These are phyloP conservation scores for Ceryle rudis DNA, from an alignment of 2,797 vertebrate species.

Conservation along the genomic window DNA sequence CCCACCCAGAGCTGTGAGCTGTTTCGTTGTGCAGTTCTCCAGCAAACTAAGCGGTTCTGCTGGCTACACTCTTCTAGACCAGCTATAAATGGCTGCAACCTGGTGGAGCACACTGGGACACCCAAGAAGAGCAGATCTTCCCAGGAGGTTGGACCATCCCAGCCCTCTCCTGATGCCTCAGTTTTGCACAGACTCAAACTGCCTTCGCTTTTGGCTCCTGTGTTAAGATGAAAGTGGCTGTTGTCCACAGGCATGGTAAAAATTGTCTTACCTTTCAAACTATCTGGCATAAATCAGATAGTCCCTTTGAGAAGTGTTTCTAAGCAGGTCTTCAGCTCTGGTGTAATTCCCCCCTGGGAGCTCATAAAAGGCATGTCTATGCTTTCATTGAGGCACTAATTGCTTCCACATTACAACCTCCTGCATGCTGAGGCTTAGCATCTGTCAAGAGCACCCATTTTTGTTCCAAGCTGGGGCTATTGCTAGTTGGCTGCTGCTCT, in stretches of 20 bases:
- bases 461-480: not conserved
- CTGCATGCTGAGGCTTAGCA: not conserved
- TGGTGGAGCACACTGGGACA: not conserved
- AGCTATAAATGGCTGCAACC: not conserved
- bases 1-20: rapidly evolving
- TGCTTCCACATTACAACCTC: not conserved
- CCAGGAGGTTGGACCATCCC: not conserved
- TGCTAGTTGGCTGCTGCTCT: not conserved
- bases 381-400: not conserved
- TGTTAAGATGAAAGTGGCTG: not conserved
- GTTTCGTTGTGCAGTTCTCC: not conserved
- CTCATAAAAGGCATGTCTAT: not conserved
- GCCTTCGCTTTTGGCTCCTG: not conserved
- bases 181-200: not conserved
- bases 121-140: not conserved
- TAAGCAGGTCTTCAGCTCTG: not conserved
- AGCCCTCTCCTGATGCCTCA: not conserved
- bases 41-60: rapidly evolving
- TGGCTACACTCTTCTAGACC: not conserved
- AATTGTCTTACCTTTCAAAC: not conserved
- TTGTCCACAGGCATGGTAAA: not conserved
- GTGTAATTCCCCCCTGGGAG: not conserved
- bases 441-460: not conserved
- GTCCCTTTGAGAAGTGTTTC: not conserved
- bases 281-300: not conserved